Percentiles rank a stretch among this genome's conserved stretches.
Conservation (phyloP, 2,113 vertebrate species). For the Dendropsophus ebraccatus region DNA sequence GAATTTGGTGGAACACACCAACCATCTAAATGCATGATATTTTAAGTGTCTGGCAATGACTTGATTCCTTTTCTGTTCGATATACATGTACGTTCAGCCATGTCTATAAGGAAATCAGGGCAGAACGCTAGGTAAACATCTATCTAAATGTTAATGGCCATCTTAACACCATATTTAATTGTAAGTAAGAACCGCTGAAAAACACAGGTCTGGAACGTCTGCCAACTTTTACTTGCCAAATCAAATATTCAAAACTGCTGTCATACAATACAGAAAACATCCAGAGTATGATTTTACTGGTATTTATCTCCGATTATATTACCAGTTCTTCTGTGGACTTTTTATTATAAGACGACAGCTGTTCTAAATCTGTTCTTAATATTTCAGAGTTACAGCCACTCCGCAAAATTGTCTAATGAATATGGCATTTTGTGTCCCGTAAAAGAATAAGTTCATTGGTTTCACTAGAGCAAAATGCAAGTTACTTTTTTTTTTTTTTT, state of each 20-base stretch:
- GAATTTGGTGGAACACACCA: no score
- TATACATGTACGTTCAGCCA: no score
- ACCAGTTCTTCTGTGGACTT: background rate
- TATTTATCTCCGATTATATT: background rate
- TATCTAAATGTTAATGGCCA: background rate
- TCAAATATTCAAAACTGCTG: background rate
- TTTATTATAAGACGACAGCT: background rate
- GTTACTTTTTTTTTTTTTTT: no score
- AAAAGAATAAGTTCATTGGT: background rate
- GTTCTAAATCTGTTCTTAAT: background rate
- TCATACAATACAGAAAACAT: conserved; percentile 5
- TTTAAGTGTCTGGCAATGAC: no score
- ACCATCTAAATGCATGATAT: no score
- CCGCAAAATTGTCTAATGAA: background rate
- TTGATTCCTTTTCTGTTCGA: no score
- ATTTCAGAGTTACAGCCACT: background rate
- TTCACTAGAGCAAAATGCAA: background rate
- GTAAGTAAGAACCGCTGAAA: background rate
- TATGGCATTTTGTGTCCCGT: background rate
- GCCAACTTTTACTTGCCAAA: background rate
- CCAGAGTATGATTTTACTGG: background rate
- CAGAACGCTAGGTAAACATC: no score
- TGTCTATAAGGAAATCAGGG: no score
- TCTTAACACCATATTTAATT: background rate
- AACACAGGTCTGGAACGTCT: background rate